These are phyloP conservation scores for Cavia porcellus DNA, from an alignment of 2,113 vertebrate species.

Conservation along the genomic window DNA sequence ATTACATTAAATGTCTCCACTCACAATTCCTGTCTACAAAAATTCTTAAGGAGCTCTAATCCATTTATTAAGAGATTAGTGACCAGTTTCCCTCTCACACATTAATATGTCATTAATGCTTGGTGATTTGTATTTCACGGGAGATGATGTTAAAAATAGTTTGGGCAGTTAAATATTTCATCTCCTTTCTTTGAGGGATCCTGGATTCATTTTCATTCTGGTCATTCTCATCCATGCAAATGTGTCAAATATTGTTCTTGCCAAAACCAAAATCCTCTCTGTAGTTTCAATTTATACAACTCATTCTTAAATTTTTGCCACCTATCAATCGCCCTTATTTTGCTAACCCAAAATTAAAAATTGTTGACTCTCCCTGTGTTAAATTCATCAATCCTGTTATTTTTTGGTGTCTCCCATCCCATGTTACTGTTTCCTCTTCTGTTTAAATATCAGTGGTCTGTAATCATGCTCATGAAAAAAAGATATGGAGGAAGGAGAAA, in stretches of 20 bases:
- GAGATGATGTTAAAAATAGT: not conserved
- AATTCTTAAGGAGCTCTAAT: not conserved
- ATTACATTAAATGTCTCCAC: not conserved
- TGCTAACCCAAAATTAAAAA: not conserved
- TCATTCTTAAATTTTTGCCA: not conserved
- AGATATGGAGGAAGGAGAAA: not conserved
- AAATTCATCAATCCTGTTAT: not conserved
- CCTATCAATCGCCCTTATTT: not conserved
- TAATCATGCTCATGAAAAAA: not conserved
- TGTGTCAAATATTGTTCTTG: not conserved
- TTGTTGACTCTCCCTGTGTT: not conserved
- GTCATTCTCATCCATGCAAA: not conserved
- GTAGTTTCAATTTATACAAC: not conserved
- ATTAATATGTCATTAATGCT: conserved; percentile 4
- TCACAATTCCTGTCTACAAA: not conserved
- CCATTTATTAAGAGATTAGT: not conserved
- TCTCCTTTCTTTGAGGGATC: not conserved
- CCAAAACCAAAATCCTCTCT: not conserved
- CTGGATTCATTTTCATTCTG: not conserved
- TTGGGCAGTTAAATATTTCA: not conserved
- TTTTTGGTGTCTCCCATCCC: not conserved
- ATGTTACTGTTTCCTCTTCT: not conserved
- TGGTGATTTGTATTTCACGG: not conserved
- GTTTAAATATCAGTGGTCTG: not conserved
- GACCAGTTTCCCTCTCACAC: not conserved